A percentile compares a stretch with the other conserved stretches of the same genome.
Conservation (phyloP, 2,888 invertebrate genomes). For the Acanthosepion lycidas region DNA sequence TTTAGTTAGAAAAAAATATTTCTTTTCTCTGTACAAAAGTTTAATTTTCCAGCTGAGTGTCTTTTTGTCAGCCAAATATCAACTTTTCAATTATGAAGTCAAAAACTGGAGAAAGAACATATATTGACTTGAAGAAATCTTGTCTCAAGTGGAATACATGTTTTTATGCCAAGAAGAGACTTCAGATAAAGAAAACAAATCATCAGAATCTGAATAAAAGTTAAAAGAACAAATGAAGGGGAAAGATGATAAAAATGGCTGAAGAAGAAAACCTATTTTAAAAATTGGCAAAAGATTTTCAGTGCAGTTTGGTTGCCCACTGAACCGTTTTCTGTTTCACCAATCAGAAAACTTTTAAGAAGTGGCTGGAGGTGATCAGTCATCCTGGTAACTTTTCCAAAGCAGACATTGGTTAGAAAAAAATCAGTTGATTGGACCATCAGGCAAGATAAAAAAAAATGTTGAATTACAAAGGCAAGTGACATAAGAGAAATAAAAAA, state of each 20-base stretch:
- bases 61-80: neutral
- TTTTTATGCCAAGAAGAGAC: neutral
- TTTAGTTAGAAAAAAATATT: neutral
- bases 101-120: neutral
- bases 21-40: neutral
- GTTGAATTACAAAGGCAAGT: neutral
- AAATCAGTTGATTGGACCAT: neutral
- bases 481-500: no score
- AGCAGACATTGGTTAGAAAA: neutral
- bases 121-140: neutral
- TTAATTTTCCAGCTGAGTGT: neutral
- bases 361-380: neutral
- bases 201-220: neutral
- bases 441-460: neutral
- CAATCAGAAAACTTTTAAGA: neutral
- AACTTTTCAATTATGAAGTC: neutral
- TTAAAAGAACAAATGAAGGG: neutral
- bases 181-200: neutral
- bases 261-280: slow-evolving; percentile 1
- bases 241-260: neutral
- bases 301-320: neutral
- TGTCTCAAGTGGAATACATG: neutral
- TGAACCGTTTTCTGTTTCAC: neutral
- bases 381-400: neutral
- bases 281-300: neutral